A percentile compares a stretch with the other conserved stretches of the same genome.
These are phyloP conservation scores for Notoglanidium macrostoma DNA, from an alignment of 2,797 vertebrate species.

Conservation along the genomic window DNA sequence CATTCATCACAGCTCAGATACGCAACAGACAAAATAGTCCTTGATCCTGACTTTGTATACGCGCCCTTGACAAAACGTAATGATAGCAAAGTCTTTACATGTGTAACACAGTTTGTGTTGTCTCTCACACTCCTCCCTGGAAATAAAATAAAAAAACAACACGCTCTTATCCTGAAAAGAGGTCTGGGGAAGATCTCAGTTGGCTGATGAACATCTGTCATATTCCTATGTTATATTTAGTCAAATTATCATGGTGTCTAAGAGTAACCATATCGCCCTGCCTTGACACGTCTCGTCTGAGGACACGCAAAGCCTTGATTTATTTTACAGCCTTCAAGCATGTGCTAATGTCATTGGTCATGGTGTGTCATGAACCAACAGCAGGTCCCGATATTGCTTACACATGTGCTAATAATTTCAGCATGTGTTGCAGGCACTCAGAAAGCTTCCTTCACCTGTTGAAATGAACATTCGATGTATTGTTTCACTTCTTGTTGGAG, in stretches of 20 bases:
- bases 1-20: neutral
- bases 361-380: neutral
- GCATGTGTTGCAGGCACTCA: slow-evolving; percentile 8
- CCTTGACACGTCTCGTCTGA: neutral
- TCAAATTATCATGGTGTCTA: neutral
- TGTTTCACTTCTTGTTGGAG: neutral
- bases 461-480: neutral
- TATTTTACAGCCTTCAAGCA: slow-evolving; percentile 22
- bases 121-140: neutral
- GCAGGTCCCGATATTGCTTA: slow-evolving; percentile 24
- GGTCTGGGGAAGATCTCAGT: neutral
- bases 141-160: neutral
- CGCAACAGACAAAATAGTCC: neutral
- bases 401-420: slow-evolving; percentile 28
- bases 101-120: neutral
- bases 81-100: neutral
- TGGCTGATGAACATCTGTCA: slow-evolving; percentile 8
- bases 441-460: slow-evolving; percentile 30
- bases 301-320: slow-evolving; percentile 10
- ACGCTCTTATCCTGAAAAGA: neutral
- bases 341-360: slow-evolving; percentile 36
- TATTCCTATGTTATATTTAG: neutral
- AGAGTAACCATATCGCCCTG: slow-evolving; percentile 1
- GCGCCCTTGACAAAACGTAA: neutral
- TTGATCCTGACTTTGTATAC: neutral